Conservation (phyloP, 2,113 vertebrate species). For the Gobio gobio region DNA sequence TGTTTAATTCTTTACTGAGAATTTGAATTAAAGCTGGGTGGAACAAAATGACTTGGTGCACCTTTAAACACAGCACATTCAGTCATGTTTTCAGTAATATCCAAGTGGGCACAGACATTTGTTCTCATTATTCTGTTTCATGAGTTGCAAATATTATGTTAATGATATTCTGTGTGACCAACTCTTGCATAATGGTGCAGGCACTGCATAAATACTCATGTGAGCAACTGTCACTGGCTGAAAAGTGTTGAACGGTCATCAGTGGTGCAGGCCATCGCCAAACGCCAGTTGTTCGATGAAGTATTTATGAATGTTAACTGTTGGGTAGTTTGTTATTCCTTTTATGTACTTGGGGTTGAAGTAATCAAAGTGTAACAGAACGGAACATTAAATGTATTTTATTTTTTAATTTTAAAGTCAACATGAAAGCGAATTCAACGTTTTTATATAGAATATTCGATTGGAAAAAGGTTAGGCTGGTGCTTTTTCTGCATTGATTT, state of each 20-base stretch:
- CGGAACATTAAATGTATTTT: not conserved
- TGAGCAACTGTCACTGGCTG: constrained; percentile 40
- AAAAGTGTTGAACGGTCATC: constrained; percentile 8
- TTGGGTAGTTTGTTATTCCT: constrained; percentile 21
- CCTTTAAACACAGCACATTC: not conserved
- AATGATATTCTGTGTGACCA: constrained; percentile 38
- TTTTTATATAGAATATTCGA: not conserved
- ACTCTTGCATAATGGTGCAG: constrained; percentile 30
- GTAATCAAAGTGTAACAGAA: not conserved
- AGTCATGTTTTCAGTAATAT: not conserved
- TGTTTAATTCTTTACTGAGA: not conserved
- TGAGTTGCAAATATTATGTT: constrained; percentile 33
- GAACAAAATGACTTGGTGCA: not conserved
- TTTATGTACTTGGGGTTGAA: constrained; percentile 41
- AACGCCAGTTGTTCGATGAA: constrained; percentile 34
- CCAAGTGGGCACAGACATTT: not conserved
- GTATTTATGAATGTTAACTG: constrained; percentile 37
- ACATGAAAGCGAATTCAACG: not conserved
- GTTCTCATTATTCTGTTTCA: constrained; percentile 24
- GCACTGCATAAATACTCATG: constrained; percentile 45
- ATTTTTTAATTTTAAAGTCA: constrained; percentile 4
- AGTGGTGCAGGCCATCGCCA: not conserved
- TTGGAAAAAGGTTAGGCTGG: not conserved
- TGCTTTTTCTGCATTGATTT: not conserved
- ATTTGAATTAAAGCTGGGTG: not conserved